Percentiles rank a stretch among this genome's conserved stretches.
These are phyloP conservation scores for Rutilus rutilus DNA, from an alignment of 2,113 vertebrate genomes.

Conservation along the genomic window DNA sequence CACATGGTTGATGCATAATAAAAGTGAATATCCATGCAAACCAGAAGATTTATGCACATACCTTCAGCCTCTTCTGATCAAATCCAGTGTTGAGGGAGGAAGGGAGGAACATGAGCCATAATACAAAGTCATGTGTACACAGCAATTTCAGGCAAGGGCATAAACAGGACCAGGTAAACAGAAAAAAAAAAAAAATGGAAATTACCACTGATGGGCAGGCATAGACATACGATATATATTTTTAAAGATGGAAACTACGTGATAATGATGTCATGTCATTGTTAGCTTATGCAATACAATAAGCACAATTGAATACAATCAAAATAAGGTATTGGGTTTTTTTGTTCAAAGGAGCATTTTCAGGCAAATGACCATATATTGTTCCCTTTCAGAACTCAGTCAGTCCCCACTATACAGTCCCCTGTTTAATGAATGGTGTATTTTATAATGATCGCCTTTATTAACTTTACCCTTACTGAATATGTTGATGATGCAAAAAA, in stretches of 20 bases:
- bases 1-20: not conserved
- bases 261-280: slow-evolving; percentile 47
- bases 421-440: not conserved
- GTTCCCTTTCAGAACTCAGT: slow-evolving; percentile 43
- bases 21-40: not conserved
- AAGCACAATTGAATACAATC: slow-evolving; percentile 50
- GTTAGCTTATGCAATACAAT: slow-evolving; percentile 53
- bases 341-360: slow-evolving; percentile 56
- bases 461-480: not conserved
- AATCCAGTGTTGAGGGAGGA: slow-evolving; percentile 45
- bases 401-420: not conserved
- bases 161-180: slow-evolving; percentile 72
- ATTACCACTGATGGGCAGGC: slow-evolving; percentile 60
- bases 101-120: slow-evolving; percentile 72
- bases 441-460: not conserved
- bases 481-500: not conserved
- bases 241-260: slow-evolving; percentile 53
- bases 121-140: slow-evolving; percentile 80
- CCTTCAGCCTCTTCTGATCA: slow-evolving; percentile 92
- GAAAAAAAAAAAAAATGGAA: slow-evolving; percentile 64
- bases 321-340: not conserved
- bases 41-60: slow-evolving; percentile 67
- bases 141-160: slow-evolving; percentile 72
- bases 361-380: slow-evolving; percentile 65
- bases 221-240: slow-evolving; percentile 22